Base-by-base conservation (phyloP, 1,140 invertebrate species). In the Bombyx mandarina region DNA sequence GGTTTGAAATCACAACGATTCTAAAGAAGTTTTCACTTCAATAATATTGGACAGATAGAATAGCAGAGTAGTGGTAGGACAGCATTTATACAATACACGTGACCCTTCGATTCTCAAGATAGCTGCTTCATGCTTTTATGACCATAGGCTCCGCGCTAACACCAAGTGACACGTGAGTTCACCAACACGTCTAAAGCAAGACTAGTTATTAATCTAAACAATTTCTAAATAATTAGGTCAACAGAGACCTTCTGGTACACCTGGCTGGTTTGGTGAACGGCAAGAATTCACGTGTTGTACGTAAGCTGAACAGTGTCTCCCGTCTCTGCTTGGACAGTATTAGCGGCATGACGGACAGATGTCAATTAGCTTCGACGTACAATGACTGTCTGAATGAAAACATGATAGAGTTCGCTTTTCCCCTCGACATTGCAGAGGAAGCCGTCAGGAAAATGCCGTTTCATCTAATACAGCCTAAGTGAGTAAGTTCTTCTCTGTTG, bases 341-440 rank as follows among this genome's bases (percentile, higher is more conserved):
- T 7, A 79, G 84, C 18, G 82, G 79, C 43, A 78, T 84, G 75
- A 78, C 77, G 0, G 81, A 84, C 56, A 60, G 79, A 44, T 87
- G 84, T 49, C 82, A 84, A 58, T 63, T 87, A 2, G 83, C 82
- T 0, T 85, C 83, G 1, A 81, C 79, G 0, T 85, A 85, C 58
- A 87, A 87, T 48, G 81, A 87, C 56, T 87, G 84, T 56, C 52
- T 87, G 22, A 87, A 87, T 53, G 79, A 85, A 45, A 85, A 87
- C 57, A 85, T 87, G 82, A 64, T 77, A 26, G 84, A 87, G 50
- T 87, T 87, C 42, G 75, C 80, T 1, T 87, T 87, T 53, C 84
- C 84, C 0, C 55, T 84, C 1, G 84, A 85, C n/a, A 73, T 87
- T 10, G 84, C 84, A 7, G 82, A 85, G 52, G 84, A 85, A 56